These are phyloP conservation scores for Barnardius zonarius DNA, from an alignment of 2,113 vertebrate genomes.

Conservation along the genomic window DNA sequence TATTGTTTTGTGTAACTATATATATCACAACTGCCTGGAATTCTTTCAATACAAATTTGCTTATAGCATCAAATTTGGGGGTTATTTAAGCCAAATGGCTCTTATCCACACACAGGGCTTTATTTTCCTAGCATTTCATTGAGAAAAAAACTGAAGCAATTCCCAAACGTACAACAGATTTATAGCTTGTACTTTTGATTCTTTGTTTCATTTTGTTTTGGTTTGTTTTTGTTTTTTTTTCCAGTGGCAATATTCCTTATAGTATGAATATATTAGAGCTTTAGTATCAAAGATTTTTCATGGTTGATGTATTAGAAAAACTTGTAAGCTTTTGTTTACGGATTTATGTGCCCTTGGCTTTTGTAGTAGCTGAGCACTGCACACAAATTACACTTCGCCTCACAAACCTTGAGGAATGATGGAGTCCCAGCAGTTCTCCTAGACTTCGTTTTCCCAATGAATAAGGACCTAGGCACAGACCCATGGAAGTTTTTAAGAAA, in stretches of 20 bases:
- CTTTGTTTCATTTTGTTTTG: background rate
- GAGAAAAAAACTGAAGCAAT: background rate
- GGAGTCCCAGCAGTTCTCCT: background rate
- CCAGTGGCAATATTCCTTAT: background rate
- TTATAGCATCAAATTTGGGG: background rate
- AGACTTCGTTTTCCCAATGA: background rate
- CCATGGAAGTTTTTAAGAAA: background rate
- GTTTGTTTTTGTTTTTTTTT: background rate
- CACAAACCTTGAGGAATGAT: background rate
- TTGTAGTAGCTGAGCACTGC: background rate
- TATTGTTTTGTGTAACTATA: background rate
- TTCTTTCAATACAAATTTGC: background rate
- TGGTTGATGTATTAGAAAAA: background rate
- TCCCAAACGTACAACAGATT: background rate
- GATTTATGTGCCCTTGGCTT: background rate
- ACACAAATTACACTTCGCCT: background rate
- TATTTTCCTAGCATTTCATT: background rate
- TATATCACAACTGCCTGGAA: background rate
- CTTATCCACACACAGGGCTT: background rate
- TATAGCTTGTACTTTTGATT: background rate
- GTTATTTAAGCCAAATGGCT: conserved; percentile 12
- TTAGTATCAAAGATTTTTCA: background rate
- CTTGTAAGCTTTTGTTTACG: background rate
- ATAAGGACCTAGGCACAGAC: background rate
- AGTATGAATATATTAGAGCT: background rate